These are phyloP conservation scores for Pseudomugil gertrudae DNA, from an alignment of 2,797 vertebrate genomes.

Conservation along the genomic window DNA sequence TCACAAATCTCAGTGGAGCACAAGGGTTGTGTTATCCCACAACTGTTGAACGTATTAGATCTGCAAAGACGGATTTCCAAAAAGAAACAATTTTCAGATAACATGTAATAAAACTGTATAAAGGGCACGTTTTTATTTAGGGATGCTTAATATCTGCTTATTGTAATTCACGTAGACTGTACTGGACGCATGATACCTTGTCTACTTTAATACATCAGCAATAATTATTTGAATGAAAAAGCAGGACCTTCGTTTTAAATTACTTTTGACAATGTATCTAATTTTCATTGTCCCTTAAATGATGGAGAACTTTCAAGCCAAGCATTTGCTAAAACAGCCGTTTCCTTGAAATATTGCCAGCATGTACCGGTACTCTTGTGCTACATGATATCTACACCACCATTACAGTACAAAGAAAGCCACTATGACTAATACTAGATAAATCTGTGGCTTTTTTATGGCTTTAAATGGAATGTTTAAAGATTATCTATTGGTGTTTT, in stretches of 20 bases:
- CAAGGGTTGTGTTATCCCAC: background rate
- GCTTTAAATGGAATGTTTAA: slow-evolving; percentile 42
- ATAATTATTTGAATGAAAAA: background rate
- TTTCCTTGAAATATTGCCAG: slow-evolving; percentile 46
- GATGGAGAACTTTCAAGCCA: background rate
- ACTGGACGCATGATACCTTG: background rate
- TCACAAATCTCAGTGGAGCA: background rate
- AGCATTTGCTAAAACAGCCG: background rate
- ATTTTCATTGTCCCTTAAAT: background rate
- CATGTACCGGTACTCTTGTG: slow-evolving; percentile 41
- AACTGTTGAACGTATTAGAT: background rate
- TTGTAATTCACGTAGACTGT: background rate
- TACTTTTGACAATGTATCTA: too few relatives aligned
- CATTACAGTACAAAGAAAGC: slow-evolving; percentile 43
- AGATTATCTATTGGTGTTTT: slow-evolving; percentile 21
- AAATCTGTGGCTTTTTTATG: slow-evolving; percentile 30
- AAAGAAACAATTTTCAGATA: background rate
- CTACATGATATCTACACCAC: slow-evolving; percentile 40
- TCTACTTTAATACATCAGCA: background rate
- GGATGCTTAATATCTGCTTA: background rate
- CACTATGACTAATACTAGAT: slow-evolving; percentile 38
- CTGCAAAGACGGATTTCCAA: background rate
- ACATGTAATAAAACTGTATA: background rate
- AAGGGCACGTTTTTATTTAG: background rate
- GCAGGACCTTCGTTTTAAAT: background rate